phyloP scores from a whole-genome alignment of 2,113 vertebrate species.

The Morone saxatilis region DNA sequence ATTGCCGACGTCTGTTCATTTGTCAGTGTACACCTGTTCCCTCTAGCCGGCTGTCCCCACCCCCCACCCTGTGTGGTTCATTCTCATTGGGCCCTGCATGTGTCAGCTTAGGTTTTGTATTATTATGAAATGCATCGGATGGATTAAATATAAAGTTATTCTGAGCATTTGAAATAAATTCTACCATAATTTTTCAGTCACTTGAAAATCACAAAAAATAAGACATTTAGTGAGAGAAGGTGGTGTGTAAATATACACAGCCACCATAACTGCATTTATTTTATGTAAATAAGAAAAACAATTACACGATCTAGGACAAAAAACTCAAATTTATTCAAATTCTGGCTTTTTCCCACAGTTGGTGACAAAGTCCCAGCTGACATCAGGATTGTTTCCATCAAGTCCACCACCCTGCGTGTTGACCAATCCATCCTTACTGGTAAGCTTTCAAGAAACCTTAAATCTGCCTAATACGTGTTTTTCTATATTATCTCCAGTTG shows the following conservation, averaged over 20 bases:
- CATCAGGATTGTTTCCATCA: constrained; percentile 90
- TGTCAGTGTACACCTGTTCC: constrained; percentile 71
- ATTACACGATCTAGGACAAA: neutral
- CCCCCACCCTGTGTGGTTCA: neutral
- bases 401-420: constrained; percentile 92
- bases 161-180: constrained; percentile 2
- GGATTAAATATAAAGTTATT: constrained; percentile 36
- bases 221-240: neutral
- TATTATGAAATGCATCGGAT: constrained; percentile 6
- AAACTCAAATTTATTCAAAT: neutral
- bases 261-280: neutral
- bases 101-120: constrained; percentile 30
- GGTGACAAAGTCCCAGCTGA: constrained; percentile 95
- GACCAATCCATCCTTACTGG: constrained; percentile 94
- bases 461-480: neutral
- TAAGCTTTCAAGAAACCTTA: constrained; percentile 21
- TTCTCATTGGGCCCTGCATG: constrained; percentile 29
- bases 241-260: neutral
- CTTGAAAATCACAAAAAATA: neutral
- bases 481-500: neutral
- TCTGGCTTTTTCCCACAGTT: constrained; percentile 78
- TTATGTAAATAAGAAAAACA: neutral
- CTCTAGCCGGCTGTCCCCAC: neutral
- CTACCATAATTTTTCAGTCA: neutral
- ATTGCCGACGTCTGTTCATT: constrained; percentile 43